Evolutionary conservation across 2,888 invertebrate species (phyloP), one percentile per base, ranked within the genome.

Genomic region (Geotrupes spiniger): DNA sequence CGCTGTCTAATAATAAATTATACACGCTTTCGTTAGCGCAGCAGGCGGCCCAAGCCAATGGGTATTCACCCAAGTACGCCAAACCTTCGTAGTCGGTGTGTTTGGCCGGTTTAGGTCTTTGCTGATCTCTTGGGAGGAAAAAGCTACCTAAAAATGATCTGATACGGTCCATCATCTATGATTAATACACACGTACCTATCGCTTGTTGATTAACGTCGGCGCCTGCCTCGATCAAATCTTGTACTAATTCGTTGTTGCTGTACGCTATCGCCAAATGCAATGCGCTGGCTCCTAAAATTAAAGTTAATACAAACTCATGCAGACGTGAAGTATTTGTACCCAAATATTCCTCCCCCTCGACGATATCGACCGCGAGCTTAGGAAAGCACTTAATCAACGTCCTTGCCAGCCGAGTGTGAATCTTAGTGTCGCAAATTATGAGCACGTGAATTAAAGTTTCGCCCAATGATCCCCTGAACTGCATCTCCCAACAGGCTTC

Each of bases 401-500:
- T 89, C 56, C 94, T 82, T 0, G 96, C 96, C 46, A 99, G 77
- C 59, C 88, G 79, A 0, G 87, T 89, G 52, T 80, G 77, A 49
- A 84, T 81, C 72, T 90, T 87, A 1, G 93, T 93, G 70, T 95
- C 94, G 70, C 95, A 92, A 60, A 97, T 93, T 57, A 96, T 93
- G 42, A 97, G 80, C 2, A 99, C 89, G 67, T 99, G 98, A 8
- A 99, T 78, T 1, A 97, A 76, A 2, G 92, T 93, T 75, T 99
- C 98, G 0, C 98, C 98, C 0, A 98, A 77, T 0, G 94, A 92
- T 0, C 98, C 98, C 8, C 98, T 80, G 68, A 92, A 92, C 64
- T 92, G 90, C 88, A 99, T 91, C 72, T 95, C 92, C 98, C 98
- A 99, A 69, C 97, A 96, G 0, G 95, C 95, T 56, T 89, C 88